Percentiles rank a stretch among this genome's conserved stretches.
These are phyloP conservation scores for Eristalis tenax DNA, from an alignment of 2,888 invertebrate genomes.

Conservation along the genomic window DNA sequence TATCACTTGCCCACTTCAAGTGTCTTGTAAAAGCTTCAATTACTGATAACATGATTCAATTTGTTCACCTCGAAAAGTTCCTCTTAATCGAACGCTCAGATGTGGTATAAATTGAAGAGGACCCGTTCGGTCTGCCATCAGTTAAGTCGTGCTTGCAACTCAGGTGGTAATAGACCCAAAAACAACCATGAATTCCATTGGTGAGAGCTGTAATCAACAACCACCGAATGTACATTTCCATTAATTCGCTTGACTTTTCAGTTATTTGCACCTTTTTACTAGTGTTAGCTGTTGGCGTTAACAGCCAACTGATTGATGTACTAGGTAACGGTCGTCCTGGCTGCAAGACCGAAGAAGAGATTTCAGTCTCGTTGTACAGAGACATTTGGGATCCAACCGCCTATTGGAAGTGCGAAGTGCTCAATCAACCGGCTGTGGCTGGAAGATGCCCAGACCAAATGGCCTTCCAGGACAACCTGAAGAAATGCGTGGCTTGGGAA, in stretches of 20 bases:
- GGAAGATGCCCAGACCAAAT: slow-evolving; percentile 71
- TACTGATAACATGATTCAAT: slow-evolving; percentile 22
- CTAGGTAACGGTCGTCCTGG: slow-evolving; percentile 75
- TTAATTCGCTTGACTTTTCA: neutral
- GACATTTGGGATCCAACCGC: slow-evolving; percentile 76
- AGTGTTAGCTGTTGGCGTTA: slow-evolving; percentile 62
- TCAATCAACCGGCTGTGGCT: slow-evolving; percentile 73
- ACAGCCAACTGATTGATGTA: neutral
- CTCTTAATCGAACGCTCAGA: neutral
- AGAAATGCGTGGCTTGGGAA: slow-evolving; percentile 75
- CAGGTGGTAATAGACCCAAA: neutral
- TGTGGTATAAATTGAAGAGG: slow-evolving; percentile 40
- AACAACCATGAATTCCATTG: slow-evolving; percentile 37
- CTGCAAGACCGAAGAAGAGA: slow-evolving; percentile 74
- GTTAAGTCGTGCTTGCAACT: neutral
- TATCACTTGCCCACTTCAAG: slow-evolving; percentile 37
- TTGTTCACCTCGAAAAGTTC: slow-evolving; percentile 5
- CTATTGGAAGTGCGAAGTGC: slow-evolving; percentile 75
- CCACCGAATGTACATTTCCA: neutral
- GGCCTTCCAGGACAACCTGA: slow-evolving; percentile 74
- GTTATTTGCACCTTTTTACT: slow-evolving; percentile 60
- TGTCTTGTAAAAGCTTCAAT: slow-evolving; percentile 4
- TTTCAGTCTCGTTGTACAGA: slow-evolving; percentile 73
- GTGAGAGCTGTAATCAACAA: slow-evolving; percentile 9
- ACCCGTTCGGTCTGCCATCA: neutral